phyloP scores from a whole-genome alignment of 2,797 vertebrate genomes.

The Carduelis carduelis region DNA sequence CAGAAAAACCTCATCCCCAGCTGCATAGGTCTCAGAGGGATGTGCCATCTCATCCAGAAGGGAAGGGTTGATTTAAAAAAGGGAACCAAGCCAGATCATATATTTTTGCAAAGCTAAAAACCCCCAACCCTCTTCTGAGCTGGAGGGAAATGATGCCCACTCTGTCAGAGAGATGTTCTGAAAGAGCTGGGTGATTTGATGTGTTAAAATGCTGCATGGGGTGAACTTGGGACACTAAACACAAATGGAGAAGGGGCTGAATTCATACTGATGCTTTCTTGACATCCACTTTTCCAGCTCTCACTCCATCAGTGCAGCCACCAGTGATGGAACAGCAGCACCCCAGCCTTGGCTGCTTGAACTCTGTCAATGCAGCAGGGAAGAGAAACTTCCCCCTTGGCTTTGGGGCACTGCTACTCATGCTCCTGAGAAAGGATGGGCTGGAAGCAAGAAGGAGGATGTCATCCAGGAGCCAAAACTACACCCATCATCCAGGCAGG shows the following conservation, averaged over 20 bases:
- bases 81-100: neutral
- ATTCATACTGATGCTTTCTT: neutral
- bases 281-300: neutral
- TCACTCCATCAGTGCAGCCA: rapidly evolving
- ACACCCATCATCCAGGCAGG: neutral
- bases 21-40: rapidly evolving
- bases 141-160: neutral
- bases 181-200: neutral
- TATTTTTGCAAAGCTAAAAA: neutral
- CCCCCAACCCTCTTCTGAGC: neutral
- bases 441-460: neutral
- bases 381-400: neutral
- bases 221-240: neutral
- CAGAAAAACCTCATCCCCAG: neutral
- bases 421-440: neutral
- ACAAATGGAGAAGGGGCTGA: neutral
- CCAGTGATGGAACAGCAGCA: neutral
- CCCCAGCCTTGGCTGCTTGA: neutral
- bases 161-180: neutral
- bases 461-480: neutral
- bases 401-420: neutral
- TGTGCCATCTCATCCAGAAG: neutral
- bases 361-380: neutral
- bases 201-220: neutral
- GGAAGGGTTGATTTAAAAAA: neutral